These are phyloP conservation scores for Anarsia innoxiella DNA, from an alignment of 2,888 invertebrate species.

Conservation along the genomic window DNA sequence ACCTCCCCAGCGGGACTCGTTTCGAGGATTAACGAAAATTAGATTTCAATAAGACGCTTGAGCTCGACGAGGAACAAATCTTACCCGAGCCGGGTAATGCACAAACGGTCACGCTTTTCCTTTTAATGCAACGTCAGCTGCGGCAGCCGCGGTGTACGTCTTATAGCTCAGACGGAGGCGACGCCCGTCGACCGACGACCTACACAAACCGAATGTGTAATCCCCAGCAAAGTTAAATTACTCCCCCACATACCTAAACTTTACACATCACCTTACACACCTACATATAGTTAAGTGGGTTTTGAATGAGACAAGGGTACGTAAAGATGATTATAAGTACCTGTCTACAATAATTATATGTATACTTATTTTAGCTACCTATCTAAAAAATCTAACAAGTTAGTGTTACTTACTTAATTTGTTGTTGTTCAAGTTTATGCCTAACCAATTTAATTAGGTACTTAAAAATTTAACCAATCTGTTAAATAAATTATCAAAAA, in stretches of 20 bases:
- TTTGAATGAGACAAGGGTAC: no score
- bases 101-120: constrained; percentile 60
- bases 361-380: no score
- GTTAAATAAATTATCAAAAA: constrained; percentile 6
- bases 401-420: no score
- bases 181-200: no score
- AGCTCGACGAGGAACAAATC: constrained; percentile 55
- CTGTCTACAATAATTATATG: no score
- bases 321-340: no score
- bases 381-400: no score
- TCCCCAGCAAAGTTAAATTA: constrained; percentile 25
- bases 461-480: no score
- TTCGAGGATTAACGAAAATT: constrained; percentile 69
- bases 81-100: constrained; percentile 55
- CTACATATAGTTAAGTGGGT: no score
- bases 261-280: no score
- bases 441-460: no score
- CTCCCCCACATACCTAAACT: constrained; percentile 3
- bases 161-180: constrained; percentile 15
- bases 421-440: no score
- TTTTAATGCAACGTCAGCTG: constrained; percentile 59
- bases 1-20: constrained; percentile 43
- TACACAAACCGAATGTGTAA: constrained; percentile 23
- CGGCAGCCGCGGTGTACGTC: constrained; percentile 15
- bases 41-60: constrained; percentile 73